Evolutionary conservation across 2,888 invertebrate species (phyloP).

Genomic region (Aphodius granarius): DNA sequence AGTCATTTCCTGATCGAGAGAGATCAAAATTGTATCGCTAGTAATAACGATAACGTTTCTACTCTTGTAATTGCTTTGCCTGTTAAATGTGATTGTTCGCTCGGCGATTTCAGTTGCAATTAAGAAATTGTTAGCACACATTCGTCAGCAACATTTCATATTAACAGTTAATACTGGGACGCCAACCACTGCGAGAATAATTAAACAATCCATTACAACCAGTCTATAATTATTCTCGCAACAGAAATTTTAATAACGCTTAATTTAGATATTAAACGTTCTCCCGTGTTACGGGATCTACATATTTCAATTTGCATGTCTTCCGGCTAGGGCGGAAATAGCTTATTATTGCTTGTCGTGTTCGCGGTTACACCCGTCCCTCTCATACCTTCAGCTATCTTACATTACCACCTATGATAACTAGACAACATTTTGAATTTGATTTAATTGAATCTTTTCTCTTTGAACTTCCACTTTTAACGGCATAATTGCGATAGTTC

Average conservation of each 20-base stretch:
- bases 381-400: background rate
- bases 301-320: constrained; percentile 8
- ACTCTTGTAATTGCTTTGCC: background rate
- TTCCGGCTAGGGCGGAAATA: background rate
- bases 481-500: background rate
- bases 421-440: background rate
- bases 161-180: background rate
- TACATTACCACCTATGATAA: background rate
- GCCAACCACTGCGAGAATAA: background rate
- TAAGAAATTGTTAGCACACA: background rate
- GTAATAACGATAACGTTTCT: background rate
- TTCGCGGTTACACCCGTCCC: background rate
- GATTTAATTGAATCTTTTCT: background rate
- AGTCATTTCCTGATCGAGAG: background rate
- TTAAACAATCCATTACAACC: background rate
- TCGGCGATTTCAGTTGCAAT: background rate
- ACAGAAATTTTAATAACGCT: background rate
- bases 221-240: background rate
- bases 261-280: constrained; percentile 4
- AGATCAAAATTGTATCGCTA: background rate
- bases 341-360: constrained; percentile 3
- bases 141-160: background rate
- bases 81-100: background rate
- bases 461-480: background rate
- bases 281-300: background rate